Base-by-base conservation (phyloP, 1,140 invertebrate species). In the Galleria mellonella region DNA sequence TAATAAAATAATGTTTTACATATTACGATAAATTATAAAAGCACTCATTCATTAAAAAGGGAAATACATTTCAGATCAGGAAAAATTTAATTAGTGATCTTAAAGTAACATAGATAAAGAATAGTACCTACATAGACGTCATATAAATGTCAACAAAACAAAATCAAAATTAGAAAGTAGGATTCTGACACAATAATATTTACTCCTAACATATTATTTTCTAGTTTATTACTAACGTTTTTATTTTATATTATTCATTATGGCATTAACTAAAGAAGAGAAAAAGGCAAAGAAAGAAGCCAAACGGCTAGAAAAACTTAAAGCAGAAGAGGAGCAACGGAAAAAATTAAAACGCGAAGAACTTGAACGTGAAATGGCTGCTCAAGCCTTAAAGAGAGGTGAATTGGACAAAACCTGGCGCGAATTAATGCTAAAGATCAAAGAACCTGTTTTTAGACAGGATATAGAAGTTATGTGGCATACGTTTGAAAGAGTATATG, bases 381-480 rank as follows among this genome's bases (percentile, higher is more conserved):
- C 69, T 15, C 78, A 83, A 37, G 61, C 67, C 4, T 28, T 45
- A 13, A 67, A 61, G 37, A 51, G 60, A 38, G 62, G 53, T 4
- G 70, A 72, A 28, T 15, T 85, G 4, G 73, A 85, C 12, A 70
- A 66, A 38, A 70, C 49, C 23, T 83, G 77, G 75, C 62, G 66
- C 0, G 61, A 72, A 33, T 55, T 73, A 49, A 79, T 85, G 78
- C 36, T 76, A 0, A 79, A 82, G 47, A 79, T 85, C 28, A 83
- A 83, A 49, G 74, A 79, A 57, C 82, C 82, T 0, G 46, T 81
- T 3, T 81, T 83, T 33, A 75, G 51, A 37, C 55, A 81, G 51
- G 79, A 85, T 12, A 72, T 85, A 9, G 69, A 85, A 64, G 64
- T 82, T 3, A 66, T 81, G 67, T 82, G 79, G 73, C 70, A 81